Base-by-base conservation (phyloP, 2,888 invertebrate genomes). In the Drosophila seclusa region DNA sequence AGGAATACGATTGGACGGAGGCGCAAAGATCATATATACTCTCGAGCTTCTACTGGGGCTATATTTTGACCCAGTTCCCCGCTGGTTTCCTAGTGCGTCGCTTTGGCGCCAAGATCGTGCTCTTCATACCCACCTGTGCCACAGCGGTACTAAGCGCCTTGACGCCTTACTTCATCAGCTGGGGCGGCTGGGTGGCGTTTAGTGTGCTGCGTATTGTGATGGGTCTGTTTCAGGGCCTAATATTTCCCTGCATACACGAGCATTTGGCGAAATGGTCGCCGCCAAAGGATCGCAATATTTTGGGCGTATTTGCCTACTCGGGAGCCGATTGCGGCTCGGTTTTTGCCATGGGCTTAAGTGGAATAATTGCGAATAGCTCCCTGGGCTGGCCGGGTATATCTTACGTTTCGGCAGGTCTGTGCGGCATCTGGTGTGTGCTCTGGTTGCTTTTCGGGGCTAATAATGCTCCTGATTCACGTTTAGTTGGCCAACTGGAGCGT, bases 11-110 rank as follows among this genome's bases (percentile, higher is more conserved):
- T 89, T 73, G 94, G 95, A 94, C 93, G 34, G 91, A 94, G 75
- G 88, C 92, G 21, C 94, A 94, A 49, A 94, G 94, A 70, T 93
- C 94, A 0, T 91, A 95, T 66, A 94, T 96, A 32, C 93, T 96
- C 7, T 96, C 96, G 0, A 95, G 96, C 0, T 96, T 96, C 92
- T 96, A 96, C 91, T 96, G 96, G 96, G 96, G 96, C 5, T 96
- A 97, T 89, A 94, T 96, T 3, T 73, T 96, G 5, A 94, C 94
- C 73, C 93, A 94, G 81, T 91, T 96, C 18, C 95, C 95, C 0
- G 95, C 95, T 0, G 96, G 96, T 0, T 94, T 95, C 76, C 91
- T 98, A 60, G 80, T 81, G 16, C 95, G 95, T 72, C 94, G 93
- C 27, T 95, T 95, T 90, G 97, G 97, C 0, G 95, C 95, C 0